A percentile compares a stretch with the other conserved stretches of the same genome.
phyloP scores from a whole-genome alignment of 2,113 vertebrate species.

The Callospermophilus lateralis region DNA sequence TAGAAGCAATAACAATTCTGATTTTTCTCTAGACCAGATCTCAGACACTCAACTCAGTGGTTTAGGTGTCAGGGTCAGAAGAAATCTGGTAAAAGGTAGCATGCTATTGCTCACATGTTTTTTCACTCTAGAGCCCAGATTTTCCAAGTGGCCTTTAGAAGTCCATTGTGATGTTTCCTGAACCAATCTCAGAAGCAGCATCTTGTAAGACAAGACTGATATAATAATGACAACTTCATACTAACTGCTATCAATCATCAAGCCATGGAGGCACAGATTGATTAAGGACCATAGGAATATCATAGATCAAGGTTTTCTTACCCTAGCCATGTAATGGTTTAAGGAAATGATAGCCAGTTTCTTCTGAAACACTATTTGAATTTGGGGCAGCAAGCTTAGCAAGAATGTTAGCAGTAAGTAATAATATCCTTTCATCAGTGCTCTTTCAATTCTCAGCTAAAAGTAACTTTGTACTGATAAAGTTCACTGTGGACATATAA shows the following conservation, averaged over 20 bases:
- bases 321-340: not conserved
- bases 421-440: not conserved
- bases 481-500: not conserved
- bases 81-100: not conserved
- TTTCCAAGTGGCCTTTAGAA: not conserved
- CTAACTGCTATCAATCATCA: not conserved
- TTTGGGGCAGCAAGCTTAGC: not conserved
- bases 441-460: conserved; percentile 42
- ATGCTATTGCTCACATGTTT: not conserved
- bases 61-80: not conserved
- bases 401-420: not conserved
- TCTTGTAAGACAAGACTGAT: not conserved
- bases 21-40: not conserved
- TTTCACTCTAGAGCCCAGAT: not conserved
- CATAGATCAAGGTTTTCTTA: conserved; percentile 10
- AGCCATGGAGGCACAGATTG: not conserved
- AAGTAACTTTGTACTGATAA: conserved; percentile 36
- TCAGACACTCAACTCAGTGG: not conserved
- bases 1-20: not conserved
- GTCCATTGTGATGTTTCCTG: not conserved
- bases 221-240: not conserved
- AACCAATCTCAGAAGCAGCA: not conserved
- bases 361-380: not conserved
- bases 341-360: not conserved
- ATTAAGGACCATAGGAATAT: not conserved